phyloP scores from a whole-genome alignment of 1,140 invertebrate species.

The Bombus ignitus region DNA sequence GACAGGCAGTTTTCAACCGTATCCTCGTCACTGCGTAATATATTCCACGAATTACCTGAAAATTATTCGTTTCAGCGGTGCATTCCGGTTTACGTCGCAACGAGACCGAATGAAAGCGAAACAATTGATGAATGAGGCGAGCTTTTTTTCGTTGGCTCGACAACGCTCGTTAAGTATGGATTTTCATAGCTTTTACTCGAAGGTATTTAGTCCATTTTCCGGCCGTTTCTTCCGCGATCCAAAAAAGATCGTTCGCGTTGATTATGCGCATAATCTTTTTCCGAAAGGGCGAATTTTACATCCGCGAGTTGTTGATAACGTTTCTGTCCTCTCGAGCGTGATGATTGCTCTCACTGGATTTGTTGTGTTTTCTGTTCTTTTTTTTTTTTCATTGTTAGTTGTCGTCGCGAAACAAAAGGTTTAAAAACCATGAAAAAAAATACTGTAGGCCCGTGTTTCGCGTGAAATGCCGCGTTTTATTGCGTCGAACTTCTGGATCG shows the following conservation, averaged over 20 bases:
- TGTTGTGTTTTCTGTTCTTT: background rate
- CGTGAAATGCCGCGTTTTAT: background rate
- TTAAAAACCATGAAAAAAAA: background rate
- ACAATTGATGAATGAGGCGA: background rate
- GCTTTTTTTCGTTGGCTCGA: background rate
- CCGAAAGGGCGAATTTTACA: background rate
- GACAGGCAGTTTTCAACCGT: slow-evolving; percentile 48
- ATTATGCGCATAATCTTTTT: background rate
- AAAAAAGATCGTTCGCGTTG: background rate
- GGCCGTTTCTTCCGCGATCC: background rate
- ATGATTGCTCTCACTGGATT: background rate
- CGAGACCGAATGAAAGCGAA: background rate
- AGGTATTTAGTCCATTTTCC: background rate
- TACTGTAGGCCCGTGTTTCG: background rate
- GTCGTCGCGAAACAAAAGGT: slow-evolving; percentile 3
- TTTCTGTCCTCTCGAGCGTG: background rate
- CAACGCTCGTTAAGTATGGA: background rate
- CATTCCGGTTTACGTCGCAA: slow-evolving; percentile 8
- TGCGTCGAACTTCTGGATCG: background rate
- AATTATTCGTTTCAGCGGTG: background rate
- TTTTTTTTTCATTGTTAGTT: background rate
- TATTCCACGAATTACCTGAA: background rate
- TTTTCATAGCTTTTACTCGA: too few relatives aligned
- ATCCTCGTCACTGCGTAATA: slow-evolving; percentile 34
- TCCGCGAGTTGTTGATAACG: background rate